A percentile compares a stretch with the other conserved stretches of the same genome.
These are phyloP conservation scores for Cacoxenus indagator DNA, from an alignment of 2,888 invertebrate species.

Conservation along the genomic window DNA sequence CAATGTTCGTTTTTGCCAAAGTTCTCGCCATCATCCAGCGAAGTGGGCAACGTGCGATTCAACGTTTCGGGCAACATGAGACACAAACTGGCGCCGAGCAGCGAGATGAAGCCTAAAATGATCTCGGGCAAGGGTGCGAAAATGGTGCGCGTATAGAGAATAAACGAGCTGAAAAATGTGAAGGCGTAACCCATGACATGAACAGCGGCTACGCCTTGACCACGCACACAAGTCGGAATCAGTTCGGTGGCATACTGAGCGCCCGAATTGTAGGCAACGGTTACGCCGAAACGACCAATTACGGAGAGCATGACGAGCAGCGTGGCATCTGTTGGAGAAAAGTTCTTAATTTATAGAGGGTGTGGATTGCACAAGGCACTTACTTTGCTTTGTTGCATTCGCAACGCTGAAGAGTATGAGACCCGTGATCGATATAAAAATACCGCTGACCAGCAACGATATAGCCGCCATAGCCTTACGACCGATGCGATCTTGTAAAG, in stretches of 20 bases:
- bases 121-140: slow-evolving; percentile 73
- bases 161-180: slow-evolving; percentile 75
- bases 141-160: slow-evolving; percentile 70
- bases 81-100: slow-evolving; percentile 73
- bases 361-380: slow-evolving; percentile 32
- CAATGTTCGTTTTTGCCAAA: slow-evolving; percentile 74
- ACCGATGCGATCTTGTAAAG: slow-evolving; percentile 69
- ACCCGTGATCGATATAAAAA: slow-evolving; percentile 72
- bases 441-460: slow-evolving; percentile 73
- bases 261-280: slow-evolving; percentile 76
- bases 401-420: slow-evolving; percentile 58
- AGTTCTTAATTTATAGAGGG: neutral
- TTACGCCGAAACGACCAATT: slow-evolving; percentile 75
- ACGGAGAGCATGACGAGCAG: slow-evolving; percentile 72
- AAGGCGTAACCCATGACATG: slow-evolving; percentile 76
- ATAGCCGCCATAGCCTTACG: slow-evolving; percentile 74
- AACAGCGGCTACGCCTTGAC: slow-evolving; percentile 75
- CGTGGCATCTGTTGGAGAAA: slow-evolving; percentile 42
- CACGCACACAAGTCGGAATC: slow-evolving; percentile 76
- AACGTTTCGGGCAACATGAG: slow-evolving; percentile 76
- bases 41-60: slow-evolving; percentile 73
- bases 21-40: slow-evolving; percentile 74
- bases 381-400: slow-evolving; percentile 43
- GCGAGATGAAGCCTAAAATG: slow-evolving; percentile 72
- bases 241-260: slow-evolving; percentile 77